Percentiles rank a stretch among this genome's conserved stretches.
These are phyloP conservation scores for Papilio demoleus DNA, from an alignment of 2,888 invertebrate genomes.

Conservation along the genomic window DNA sequence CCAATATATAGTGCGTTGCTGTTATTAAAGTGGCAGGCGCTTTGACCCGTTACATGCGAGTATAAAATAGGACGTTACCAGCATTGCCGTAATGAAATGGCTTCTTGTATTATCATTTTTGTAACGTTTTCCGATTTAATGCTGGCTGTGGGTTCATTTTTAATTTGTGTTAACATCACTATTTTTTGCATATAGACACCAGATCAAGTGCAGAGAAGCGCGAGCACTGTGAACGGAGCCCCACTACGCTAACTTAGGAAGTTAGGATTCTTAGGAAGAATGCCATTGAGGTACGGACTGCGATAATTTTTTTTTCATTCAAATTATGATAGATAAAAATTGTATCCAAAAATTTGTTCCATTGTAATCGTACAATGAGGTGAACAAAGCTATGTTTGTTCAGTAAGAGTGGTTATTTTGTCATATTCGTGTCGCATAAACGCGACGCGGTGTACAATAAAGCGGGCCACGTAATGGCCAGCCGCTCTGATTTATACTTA, in stretches of 20 bases:
- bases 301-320: too few relatives aligned
- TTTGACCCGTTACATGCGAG: slow-evolving; percentile 37
- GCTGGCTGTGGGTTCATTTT: neutral
- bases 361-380: slow-evolving; percentile 35
- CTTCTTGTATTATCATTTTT: slow-evolving; percentile 21
- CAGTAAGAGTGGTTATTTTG: slow-evolving; percentile 73
- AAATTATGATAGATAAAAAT: neutral
- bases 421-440: slow-evolving; percentile 73
- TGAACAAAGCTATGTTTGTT: slow-evolving; percentile 61
- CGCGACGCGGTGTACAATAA: slow-evolving; percentile 75
- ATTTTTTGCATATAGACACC: too few relatives aligned
- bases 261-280: too few relatives aligned
- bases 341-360: neutral
- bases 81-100: neutral
- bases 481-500: slow-evolving; percentile 78
- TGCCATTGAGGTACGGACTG: too few relatives aligned
- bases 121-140: too few relatives aligned
- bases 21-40: slow-evolving; percentile 42
- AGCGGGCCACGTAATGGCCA: slow-evolving; percentile 72
- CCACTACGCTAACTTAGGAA: too few relatives aligned
- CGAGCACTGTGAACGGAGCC: too few relatives aligned
- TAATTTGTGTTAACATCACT: neutral
- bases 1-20: slow-evolving; percentile 43
- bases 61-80: slow-evolving; percentile 25
- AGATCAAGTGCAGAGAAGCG: too few relatives aligned